phyloP scores from a whole-genome alignment of 1,140 invertebrate genomes.

The Paralvinella palmiformis region DNA sequence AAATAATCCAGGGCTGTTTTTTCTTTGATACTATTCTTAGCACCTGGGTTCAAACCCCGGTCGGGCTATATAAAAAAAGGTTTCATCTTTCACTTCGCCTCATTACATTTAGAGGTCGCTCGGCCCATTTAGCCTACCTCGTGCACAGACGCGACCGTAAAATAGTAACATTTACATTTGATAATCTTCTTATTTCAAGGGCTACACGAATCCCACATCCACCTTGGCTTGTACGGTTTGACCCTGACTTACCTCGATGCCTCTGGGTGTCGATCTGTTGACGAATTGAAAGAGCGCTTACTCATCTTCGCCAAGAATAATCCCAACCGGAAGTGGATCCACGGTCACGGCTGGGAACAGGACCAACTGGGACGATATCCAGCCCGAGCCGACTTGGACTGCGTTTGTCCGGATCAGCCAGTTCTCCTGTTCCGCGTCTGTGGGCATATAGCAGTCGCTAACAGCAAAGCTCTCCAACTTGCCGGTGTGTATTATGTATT shows the following conservation, averaged over 20 bases:
- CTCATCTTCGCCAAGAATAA: background rate
- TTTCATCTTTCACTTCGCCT: no score
- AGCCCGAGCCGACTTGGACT: slow-evolving; percentile 7
- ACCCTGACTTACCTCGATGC: background rate
- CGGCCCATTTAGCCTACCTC: no score
- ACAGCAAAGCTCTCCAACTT: slow-evolving; percentile 6
- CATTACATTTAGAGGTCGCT: no score
- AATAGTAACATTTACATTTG: no score
- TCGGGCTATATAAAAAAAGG: no score
- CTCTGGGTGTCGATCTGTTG: background rate
- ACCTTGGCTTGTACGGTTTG: background rate
- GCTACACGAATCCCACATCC: slow-evolving; percentile 13
- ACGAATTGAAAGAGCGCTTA: slow-evolving; percentile 2
- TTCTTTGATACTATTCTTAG: no score
- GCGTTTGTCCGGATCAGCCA: slow-evolving; percentile 3
- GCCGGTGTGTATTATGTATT: slow-evolving; percentile 7
- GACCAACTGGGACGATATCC: slow-evolving; percentile 14
- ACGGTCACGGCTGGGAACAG: slow-evolving; percentile 9
- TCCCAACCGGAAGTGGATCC: slow-evolving; percentile 10
- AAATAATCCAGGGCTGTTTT: no score
- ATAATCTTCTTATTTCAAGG: no score
- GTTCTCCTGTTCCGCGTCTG: slow-evolving; percentile 10
- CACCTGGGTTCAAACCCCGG: no score
- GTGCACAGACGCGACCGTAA: no score
- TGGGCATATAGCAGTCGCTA: slow-evolving; percentile 1